These are phyloP conservation scores for Morpho achilles DNA, from an alignment of 2,888 invertebrate species.

Conservation along the genomic window DNA sequence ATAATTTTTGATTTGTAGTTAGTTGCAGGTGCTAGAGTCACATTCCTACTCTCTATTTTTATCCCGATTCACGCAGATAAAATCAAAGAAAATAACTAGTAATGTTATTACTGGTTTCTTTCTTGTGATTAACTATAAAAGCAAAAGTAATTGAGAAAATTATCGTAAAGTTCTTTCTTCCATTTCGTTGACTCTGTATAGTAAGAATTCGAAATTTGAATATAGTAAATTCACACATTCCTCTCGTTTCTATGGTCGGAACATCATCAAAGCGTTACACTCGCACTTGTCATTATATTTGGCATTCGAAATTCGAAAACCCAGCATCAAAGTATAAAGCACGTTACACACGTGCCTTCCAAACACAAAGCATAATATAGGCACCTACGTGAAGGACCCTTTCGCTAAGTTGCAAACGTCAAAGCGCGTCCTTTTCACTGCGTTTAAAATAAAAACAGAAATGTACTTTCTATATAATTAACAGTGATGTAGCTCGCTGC, in stretches of 20 bases:
- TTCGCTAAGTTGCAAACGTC: slow-evolving; percentile 54
- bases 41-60: too few species aligned
- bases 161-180: too few species aligned
- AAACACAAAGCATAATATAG: slow-evolving; percentile 42
- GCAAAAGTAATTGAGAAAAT: too few species aligned
- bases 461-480: slow-evolving; percentile 58
- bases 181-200: too few species aligned
- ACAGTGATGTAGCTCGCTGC: slow-evolving; percentile 55
- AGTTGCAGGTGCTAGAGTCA: too few species aligned
- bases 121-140: too few species aligned
- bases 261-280: slow-evolving; percentile 2
- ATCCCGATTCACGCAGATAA: too few species aligned
- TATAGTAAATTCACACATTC: too few species aligned
- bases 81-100: too few species aligned
- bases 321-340: slow-evolving; percentile 34
- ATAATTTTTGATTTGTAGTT: too few species aligned
- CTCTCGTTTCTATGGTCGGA: background rate
- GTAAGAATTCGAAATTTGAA: too few species aligned
- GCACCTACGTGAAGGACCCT: slow-evolving; percentile 46
- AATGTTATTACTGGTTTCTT: too few species aligned
- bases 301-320: slow-evolving; percentile 6
- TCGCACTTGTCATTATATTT: slow-evolving; percentile 8
- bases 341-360: slow-evolving; percentile 38
- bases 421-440: slow-evolving; percentile 75
- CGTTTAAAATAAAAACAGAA: slow-evolving; percentile 50